Percentiles rank a stretch among this genome's conserved stretches.
Evolutionary conservation across 2,797 vertebrate genomes (phyloP).

Genomic region (Molossus molossus): DNA sequence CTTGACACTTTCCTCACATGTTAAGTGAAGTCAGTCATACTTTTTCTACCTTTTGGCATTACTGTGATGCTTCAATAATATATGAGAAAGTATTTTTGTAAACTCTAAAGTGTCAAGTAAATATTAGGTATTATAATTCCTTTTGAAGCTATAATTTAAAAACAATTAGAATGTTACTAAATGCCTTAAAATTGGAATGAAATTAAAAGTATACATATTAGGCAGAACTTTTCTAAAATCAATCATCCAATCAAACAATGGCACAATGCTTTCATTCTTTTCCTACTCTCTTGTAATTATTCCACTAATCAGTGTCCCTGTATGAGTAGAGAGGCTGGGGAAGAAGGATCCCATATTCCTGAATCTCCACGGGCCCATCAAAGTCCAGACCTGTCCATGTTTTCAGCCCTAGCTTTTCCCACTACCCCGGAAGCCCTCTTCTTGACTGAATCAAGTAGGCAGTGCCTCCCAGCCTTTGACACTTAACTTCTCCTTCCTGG

Average conservation of each 20-base stretch:
- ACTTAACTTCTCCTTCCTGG: not conserved
- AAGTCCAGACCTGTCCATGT: not conserved
- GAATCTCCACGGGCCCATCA: not conserved
- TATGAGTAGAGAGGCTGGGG: not conserved
- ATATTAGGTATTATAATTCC: constrained; percentile 19
- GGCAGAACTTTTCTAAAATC: not conserved
- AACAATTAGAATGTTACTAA: not conserved
- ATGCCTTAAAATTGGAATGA: not conserved
- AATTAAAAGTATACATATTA: not conserved
- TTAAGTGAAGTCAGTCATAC: not conserved
- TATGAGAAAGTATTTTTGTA: not conserved
- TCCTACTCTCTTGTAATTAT: not conserved
- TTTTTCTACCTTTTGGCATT: not conserved
- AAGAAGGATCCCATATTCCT: not conserved
- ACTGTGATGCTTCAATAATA: not conserved
- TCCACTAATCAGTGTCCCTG: not conserved
- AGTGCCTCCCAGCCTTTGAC: not conserved
- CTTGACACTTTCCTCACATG: not conserved
- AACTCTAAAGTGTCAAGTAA: not conserved
- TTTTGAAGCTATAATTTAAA: constrained; percentile 32
- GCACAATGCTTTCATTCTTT: not conserved
- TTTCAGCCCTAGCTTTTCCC: not conserved
- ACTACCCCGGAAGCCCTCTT: not conserved
- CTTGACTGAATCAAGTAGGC: not conserved
- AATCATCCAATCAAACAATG: not conserved